These are phyloP conservation scores for Aquatica leii DNA, from an alignment of 2,888 invertebrate species.

Conservation along the genomic window DNA sequence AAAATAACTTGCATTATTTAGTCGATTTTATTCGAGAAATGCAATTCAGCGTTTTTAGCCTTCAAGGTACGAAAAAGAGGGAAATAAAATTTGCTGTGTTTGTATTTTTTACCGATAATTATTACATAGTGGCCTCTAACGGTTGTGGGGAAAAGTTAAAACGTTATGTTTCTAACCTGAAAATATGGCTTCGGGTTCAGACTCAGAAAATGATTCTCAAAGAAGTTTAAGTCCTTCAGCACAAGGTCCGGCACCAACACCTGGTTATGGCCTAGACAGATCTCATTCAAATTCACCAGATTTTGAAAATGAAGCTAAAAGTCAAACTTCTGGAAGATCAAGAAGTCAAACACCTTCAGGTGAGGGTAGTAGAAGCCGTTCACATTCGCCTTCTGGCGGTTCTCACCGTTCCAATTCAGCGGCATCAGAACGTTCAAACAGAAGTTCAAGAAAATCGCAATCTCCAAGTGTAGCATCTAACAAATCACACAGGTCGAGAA, in stretches of 20 bases:
- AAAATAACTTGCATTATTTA: too few species aligned
- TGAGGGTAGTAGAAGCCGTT: neutral
- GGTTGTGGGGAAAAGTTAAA: too few species aligned
- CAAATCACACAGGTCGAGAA: slow-evolving; percentile 32
- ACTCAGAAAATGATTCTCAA: slow-evolving; percentile 58
- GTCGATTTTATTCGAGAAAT: too few species aligned
- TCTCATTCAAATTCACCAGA: slow-evolving; percentile 53
- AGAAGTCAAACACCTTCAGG: slow-evolving; percentile 19
- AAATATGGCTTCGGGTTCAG: slow-evolving; percentile 60
- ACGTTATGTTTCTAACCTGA: too few species aligned
- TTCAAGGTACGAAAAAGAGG: too few species aligned
- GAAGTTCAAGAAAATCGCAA: slow-evolving; percentile 36
- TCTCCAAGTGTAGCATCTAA: slow-evolving; percentile 42
- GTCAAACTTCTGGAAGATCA: slow-evolving; percentile 46
- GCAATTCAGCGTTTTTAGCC: too few species aligned
- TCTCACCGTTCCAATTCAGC: slow-evolving; percentile 30
- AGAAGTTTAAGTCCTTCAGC: slow-evolving; percentile 60
- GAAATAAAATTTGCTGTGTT: too few species aligned
- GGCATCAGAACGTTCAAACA: slow-evolving; percentile 36
- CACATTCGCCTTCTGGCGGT: slow-evolving; percentile 29
- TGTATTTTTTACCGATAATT: too few species aligned
- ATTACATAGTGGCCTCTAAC: too few species aligned
- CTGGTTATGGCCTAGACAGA: slow-evolving; percentile 55
- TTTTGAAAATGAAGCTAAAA: slow-evolving; percentile 46
- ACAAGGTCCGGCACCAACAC: slow-evolving; percentile 58